Base-by-base conservation (phyloP, 1,140 invertebrate species). In the Micrasema minimum region DNA sequence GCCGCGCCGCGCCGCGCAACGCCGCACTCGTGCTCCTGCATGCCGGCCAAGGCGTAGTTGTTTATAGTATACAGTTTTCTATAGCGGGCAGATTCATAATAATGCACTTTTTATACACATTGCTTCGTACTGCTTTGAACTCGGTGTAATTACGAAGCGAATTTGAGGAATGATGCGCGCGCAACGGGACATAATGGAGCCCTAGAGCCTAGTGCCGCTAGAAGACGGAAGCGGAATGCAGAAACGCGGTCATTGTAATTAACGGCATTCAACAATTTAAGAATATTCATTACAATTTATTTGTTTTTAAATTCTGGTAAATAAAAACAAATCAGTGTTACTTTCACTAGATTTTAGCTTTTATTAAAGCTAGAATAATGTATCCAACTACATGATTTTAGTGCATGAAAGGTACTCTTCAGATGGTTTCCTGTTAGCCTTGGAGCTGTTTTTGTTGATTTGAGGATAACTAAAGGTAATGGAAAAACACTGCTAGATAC, bases 41-140 rank as follows among this genome's bases (percentile, higher is more conserved):
- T 31, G 7, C 26, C 26, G 26, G 7, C 26, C 26, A 7, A 31
- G 7, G 26, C 26, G 26, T 4, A n/a, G n/a, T n/a, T n/a, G n/a
- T n/a, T n/a, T n/a, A n/a, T 31, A 31, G 26, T 31, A 31, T n/a
- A n/a, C n/a, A 31, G 26, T 45, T 5, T 45, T 5, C 3, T 12
- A 16, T 2, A 12, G 41, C 41, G 11, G 41, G 26, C 26, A 31
- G 26, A 31, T 31, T 31, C 31, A 59, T 59, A 59, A 59, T 43
- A 59, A 59, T 59, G 55, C 55, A 59, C 18, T 59, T 59, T 43
- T 59, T 59, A 38, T 38, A 59, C 37, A 59, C 35, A 59, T 59
- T 59, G 18, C 26, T 31, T 31, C 26, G 26, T 31, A 31, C 26
- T 4, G 26, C 55, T 59, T 14, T 59, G 55, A 59, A 59, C 55